Conservation (phyloP, 1,140 invertebrate species). For the Sitophilus oryzae region DNA sequence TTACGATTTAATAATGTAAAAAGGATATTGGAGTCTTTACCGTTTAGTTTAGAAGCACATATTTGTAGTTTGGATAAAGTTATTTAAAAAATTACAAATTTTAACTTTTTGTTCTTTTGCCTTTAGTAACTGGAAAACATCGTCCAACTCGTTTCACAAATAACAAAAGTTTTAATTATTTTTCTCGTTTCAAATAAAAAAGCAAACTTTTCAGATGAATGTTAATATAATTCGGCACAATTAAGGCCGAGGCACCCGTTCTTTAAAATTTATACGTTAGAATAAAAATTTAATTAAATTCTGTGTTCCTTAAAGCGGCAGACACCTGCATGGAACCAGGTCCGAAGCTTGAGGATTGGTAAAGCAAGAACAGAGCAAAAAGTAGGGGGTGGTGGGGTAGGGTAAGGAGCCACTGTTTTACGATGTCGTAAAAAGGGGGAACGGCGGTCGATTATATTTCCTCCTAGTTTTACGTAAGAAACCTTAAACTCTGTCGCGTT, state of each 20-base stretch:
- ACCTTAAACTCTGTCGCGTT: constrained; percentile 7
- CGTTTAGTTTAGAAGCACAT: no score
- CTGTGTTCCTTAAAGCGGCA: not conserved
- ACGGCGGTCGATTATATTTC: constrained; percentile 17
- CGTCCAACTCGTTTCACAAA: no score
- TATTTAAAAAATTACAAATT: no score
- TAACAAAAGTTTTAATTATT: constrained; percentile 20
- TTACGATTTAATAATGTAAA: no score
- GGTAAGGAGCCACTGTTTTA: constrained; percentile 12
- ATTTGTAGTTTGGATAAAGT: no score
- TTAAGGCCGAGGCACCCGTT: constrained; percentile 20
- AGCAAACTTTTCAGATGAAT: constrained; percentile 26
- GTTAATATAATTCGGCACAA: constrained; percentile 35
- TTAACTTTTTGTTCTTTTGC: no score
- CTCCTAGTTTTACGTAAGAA: constrained; percentile 16
- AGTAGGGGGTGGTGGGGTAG: not conserved
- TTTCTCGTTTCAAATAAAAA: constrained; percentile 7
- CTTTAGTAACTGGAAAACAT: no score
- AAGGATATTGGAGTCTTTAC: no score
- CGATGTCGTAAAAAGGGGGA: constrained; percentile 16
- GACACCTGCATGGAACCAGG: not conserved
- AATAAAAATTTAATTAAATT: constrained; percentile 37
- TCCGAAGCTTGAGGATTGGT: constrained; percentile 10
- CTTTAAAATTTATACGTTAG: constrained; percentile 29
- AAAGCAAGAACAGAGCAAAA: not conserved